phyloP scores from a whole-genome alignment of 2,888 invertebrate genomes.

The Philhelius pedissequus region DNA sequence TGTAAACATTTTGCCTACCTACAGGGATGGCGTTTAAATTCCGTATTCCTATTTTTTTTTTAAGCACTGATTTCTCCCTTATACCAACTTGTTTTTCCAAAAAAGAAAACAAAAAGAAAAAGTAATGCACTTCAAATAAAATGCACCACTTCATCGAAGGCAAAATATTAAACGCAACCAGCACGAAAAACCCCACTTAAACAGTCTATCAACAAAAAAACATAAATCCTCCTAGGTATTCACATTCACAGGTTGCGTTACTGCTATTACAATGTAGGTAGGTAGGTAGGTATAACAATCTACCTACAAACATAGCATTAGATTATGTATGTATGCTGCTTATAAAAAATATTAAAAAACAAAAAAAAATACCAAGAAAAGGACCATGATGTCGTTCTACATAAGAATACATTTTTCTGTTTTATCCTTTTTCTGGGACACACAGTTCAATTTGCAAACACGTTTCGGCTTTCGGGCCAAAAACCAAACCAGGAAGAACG shows the following conservation, averaged over 20 bases:
- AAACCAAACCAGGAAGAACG: conserved; percentile 21
- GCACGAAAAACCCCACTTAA: not conserved
- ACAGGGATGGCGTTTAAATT: too few relatives aligned
- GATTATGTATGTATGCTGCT: not conserved
- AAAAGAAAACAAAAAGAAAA: too few relatives aligned
- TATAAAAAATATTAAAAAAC: too few relatives aligned
- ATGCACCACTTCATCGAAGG: conserved; percentile 13
- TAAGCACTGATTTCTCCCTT: not conserved
- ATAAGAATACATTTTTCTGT: conserved; percentile 45
- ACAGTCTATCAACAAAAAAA: not conserved
- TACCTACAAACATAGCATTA: not conserved
- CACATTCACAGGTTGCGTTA: conserved; percentile 35
- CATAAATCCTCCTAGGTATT: not conserved
- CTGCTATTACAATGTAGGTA: not conserved
- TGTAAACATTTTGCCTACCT: too few relatives aligned
- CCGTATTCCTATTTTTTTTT: too few relatives aligned
- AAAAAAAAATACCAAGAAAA: not conserved
- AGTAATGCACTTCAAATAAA: conserved; percentile 44
- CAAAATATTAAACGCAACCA: conserved; percentile 13
- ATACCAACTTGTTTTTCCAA: not conserved
- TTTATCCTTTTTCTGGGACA: conserved; percentile 31
- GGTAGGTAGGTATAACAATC: not conserved
- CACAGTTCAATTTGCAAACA: conserved; percentile 23
- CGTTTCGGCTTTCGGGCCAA: not conserved
- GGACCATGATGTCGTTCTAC: conserved; percentile 53